These are phyloP conservation scores for Gymnocheta viridis DNA, from an alignment of 2,888 invertebrate genomes.

Conservation along the genomic window DNA sequence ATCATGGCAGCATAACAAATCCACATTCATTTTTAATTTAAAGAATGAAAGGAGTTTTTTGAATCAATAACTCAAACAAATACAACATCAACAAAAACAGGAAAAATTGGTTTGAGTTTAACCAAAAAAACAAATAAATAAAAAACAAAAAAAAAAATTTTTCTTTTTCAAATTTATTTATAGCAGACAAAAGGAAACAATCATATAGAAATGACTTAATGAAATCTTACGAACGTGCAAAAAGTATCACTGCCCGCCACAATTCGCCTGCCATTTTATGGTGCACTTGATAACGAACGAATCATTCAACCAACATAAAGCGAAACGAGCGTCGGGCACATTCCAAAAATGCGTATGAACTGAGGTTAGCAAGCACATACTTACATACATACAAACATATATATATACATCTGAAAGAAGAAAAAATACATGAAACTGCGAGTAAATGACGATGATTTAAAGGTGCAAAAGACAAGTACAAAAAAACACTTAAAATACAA, in stretches of 20 bases:
- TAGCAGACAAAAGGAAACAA: conserved; percentile 28
- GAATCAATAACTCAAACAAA: neutral
- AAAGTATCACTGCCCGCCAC: conserved; percentile 12
- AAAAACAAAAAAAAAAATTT: neutral
- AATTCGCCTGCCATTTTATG: conserved; percentile 36
- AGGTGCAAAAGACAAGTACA: conserved; percentile 70
- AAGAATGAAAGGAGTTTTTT: conserved; percentile 52
- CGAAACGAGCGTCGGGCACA: conserved; percentile 31
- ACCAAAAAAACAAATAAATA: conserved; percentile 1
- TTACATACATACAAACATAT: no score
- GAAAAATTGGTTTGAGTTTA: conserved; percentile 25
- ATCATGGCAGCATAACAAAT: conserved; percentile 25
- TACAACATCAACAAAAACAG: conserved; percentile 24
- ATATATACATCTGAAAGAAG: neutral
- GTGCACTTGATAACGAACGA: conserved; percentile 65
- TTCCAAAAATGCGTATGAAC: conserved; percentile 51
- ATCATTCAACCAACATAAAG: conserved; percentile 18
- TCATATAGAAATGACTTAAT: conserved; percentile 20
- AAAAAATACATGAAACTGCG: neutral
- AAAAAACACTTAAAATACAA: conserved; percentile 55
- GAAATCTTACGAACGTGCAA: conserved; percentile 36
- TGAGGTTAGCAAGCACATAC: neutral
- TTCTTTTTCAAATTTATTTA: conserved; percentile 17
- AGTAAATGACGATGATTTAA: conserved; percentile 65
- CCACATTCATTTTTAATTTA: neutral